These are phyloP conservation scores for Nineta flava DNA, from an alignment of 2,888 invertebrate species.

Conservation along the genomic window DNA sequence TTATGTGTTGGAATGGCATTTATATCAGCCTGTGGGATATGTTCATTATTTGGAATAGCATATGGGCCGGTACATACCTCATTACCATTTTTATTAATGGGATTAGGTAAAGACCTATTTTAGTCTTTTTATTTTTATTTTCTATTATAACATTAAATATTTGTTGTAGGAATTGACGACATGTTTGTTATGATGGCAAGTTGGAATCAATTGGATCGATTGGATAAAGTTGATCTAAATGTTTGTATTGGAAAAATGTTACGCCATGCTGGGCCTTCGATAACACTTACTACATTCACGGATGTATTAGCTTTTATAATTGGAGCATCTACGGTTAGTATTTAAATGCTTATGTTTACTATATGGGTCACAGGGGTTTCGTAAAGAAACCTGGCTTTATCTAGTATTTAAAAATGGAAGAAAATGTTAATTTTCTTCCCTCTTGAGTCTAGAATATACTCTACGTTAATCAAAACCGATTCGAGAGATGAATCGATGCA, in stretches of 20 bases:
- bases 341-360: too few species aligned
- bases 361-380: too few species aligned
- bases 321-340: constrained; percentile 54
- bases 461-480: too few species aligned
- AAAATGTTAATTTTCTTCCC: too few species aligned
- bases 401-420: too few species aligned
- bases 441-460: too few species aligned
- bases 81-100: constrained; percentile 65
- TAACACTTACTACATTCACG: constrained; percentile 68
- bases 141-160: neutral
- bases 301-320: constrained; percentile 67
- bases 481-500: too few species aligned
- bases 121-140: neutral
- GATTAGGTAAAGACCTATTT: constrained; percentile 31
- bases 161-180: constrained; percentile 53
- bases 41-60: constrained; percentile 50
- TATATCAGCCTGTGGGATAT: constrained; percentile 50
- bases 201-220: constrained; percentile 47
- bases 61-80: constrained; percentile 73
- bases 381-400: too few species aligned
- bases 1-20: constrained; percentile 59
- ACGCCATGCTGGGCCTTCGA: constrained; percentile 68
- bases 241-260: constrained; percentile 52
- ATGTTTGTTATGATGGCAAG: constrained; percentile 74
- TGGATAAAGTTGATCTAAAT: constrained; percentile 36